phyloP scores from a whole-genome alignment of 1,140 invertebrate species.

The Pomacea maculata region DNA sequence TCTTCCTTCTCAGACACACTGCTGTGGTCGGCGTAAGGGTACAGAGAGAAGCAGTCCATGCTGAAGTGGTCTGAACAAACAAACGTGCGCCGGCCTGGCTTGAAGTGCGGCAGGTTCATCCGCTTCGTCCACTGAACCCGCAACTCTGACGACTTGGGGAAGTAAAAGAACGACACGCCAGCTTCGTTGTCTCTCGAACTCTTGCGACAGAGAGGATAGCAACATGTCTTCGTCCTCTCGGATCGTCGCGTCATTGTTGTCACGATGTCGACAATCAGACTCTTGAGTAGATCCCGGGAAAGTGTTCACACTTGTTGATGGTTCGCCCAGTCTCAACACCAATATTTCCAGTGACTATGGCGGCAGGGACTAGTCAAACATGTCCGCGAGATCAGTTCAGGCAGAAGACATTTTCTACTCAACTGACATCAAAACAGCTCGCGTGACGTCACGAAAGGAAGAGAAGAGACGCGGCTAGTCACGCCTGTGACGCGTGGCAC shows the following conservation, averaged over 20 bases:
- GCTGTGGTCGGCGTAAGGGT: background rate
- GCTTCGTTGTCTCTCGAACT: conserved; percentile 1
- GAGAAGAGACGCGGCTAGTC: no score
- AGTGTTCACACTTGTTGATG: no score
- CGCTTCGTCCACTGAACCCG: conserved; percentile 10
- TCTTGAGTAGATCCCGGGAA: no score
- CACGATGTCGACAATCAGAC: no score
- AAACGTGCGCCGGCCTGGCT: conserved; percentile 8
- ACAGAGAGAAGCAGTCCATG: background rate
- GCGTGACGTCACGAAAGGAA: no score
- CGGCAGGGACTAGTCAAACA: no score
- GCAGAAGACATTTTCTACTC: no score
- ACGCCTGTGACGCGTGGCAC: no score
- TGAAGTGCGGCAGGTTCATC: conserved; percentile 4
- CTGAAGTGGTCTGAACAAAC: conserved; percentile 19
- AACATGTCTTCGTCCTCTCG: conserved; percentile 14
- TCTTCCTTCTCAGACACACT: background rate
- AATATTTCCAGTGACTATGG: no score
- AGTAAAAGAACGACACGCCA: conserved; percentile 22
- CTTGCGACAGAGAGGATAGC: conserved; percentile 9
- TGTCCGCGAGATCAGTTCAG: no score
- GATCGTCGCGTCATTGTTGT: background rate
- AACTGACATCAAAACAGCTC: no score
- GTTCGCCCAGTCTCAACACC: no score
- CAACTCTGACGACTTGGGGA: conserved; percentile 1